phyloP scores from a whole-genome alignment of 1,140 invertebrate species.

The Calephelis nemesis region DNA sequence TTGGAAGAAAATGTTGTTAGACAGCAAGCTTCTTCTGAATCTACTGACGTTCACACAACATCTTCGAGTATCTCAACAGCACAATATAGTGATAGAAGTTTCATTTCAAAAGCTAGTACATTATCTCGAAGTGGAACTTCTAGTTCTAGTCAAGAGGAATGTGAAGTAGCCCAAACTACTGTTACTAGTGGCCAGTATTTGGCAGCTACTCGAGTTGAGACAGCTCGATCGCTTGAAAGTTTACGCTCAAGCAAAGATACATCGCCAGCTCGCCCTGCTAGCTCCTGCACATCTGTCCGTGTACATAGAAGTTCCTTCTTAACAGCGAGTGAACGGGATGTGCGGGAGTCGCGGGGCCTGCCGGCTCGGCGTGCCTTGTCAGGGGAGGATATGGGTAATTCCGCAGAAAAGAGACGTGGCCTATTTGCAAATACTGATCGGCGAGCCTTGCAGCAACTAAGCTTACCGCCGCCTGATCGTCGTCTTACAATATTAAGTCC shows the following conservation, averaged over 20 bases:
- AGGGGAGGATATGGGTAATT: constrained; percentile 80
- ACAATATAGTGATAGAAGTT: constrained; percentile 74
- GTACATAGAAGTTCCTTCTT: constrained; percentile 79
- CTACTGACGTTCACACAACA: constrained; percentile 59
- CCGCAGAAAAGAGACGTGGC: constrained; percentile 82
- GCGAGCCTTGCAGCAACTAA: constrained; percentile 83
- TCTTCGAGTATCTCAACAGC: constrained; percentile 64
- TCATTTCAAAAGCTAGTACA: constrained; percentile 79
- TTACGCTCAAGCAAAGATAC: constrained; percentile 79
- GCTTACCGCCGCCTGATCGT: constrained; percentile 83
- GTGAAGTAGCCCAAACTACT: constrained; percentile 79
- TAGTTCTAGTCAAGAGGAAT: constrained; percentile 86
- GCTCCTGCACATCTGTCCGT: constrained; percentile 72
- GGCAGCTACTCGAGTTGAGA: constrained; percentile 80
- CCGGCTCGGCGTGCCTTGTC: constrained; percentile 80
- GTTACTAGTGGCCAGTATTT: constrained; percentile 79
- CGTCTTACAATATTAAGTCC: constrained; percentile 87
- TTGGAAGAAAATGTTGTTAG: constrained; percentile 54
- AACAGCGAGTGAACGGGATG: constrained; percentile 82
- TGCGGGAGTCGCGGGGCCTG: constrained; percentile 81
- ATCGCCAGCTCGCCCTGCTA: constrained; percentile 66
- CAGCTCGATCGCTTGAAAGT: constrained; percentile 85
- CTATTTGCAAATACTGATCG: constrained; percentile 83
- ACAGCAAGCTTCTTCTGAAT: constrained; percentile 64
- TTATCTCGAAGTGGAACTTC: constrained; percentile 82